Percentiles rank a stretch among this genome's conserved stretches.
Evolutionary conservation across 2,888 invertebrate species (phyloP).

Genomic region (Muschampia plurimacula): DNA sequence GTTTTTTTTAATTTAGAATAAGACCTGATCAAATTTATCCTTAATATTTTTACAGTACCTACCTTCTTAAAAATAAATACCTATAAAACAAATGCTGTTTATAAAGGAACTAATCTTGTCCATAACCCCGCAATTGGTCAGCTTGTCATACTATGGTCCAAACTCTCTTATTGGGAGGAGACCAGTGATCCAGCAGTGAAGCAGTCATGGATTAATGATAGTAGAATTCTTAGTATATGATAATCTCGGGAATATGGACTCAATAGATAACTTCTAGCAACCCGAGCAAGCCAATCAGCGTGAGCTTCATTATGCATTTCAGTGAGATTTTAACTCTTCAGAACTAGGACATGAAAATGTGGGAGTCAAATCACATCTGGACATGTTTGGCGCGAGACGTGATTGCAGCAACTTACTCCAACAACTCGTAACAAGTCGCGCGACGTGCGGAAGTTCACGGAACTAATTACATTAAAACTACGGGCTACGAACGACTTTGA

Average conservation of each 20-base stretch:
- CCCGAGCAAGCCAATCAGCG: background rate
- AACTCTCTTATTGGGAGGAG: too few relatives aligned
- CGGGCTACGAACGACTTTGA: slow-evolving; percentile 4
- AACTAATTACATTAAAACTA: slow-evolving; percentile 33
- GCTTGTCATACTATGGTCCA: too few relatives aligned
- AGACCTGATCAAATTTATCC: too few relatives aligned
- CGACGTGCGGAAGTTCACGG: slow-evolving; percentile 12
- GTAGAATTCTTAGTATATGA: background rate
- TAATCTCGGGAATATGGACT: background rate
- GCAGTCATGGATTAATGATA: too few relatives aligned
- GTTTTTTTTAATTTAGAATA: too few relatives aligned
- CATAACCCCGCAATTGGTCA: too few relatives aligned
- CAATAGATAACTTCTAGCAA: background rate
- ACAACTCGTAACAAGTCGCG: slow-evolving; percentile 24
- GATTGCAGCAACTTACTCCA: slow-evolving; percentile 23
- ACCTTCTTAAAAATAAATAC: too few relatives aligned
- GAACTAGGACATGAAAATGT: slow-evolving; percentile 16
- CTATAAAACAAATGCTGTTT: too few relatives aligned
- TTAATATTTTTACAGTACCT: too few relatives aligned
- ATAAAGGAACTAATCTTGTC: too few relatives aligned
- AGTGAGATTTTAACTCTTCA: background rate
- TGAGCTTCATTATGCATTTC: background rate
- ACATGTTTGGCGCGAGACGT: slow-evolving; percentile 22
- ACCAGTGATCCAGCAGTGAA: too few relatives aligned
- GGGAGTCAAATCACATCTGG: slow-evolving; percentile 29